Evolutionary conservation across 2,113 vertebrate genomes (phyloP).

Genomic region (Rhinopomastus cyanomelas): DNA sequence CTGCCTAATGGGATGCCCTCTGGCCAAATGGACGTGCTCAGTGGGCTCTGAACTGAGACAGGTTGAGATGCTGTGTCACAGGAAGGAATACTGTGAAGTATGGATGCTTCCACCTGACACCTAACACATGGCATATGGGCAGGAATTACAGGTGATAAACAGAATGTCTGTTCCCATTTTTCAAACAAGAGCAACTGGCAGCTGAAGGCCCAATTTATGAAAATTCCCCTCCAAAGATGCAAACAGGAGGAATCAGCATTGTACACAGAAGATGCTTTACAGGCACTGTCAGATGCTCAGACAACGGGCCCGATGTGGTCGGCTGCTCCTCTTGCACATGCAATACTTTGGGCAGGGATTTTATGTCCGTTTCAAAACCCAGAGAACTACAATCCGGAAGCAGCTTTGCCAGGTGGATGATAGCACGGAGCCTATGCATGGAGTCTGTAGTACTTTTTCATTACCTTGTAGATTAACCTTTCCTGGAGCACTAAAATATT

Average conservation of each 20-base stretch:
- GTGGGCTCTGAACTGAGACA: not conserved
- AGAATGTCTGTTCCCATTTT: conserved; percentile 32
- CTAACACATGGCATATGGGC: conserved; percentile 22
- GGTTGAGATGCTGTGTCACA: not conserved
- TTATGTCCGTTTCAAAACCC: not conserved
- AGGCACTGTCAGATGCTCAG: not conserved
- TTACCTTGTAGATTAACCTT: conserved; percentile 50
- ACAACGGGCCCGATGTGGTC: not conserved
- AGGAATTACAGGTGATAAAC: conserved; percentile 34
- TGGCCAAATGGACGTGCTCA: not conserved
- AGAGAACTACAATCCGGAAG: not conserved
- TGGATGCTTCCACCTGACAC: conserved; percentile 10
- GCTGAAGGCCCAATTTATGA: conserved; percentile 7
- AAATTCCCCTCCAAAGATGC: not conserved
- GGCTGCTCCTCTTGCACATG: not conserved
- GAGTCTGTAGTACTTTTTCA: not conserved
- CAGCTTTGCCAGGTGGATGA: not conserved
- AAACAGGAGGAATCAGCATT: not conserved
- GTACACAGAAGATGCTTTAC: not conserved
- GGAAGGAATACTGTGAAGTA: not conserved
- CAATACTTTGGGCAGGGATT: not conserved
- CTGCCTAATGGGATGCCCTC: not conserved
- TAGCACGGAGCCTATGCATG: not conserved
- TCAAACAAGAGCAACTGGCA: not conserved
- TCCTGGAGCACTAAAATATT: conserved; percentile 6